Base-by-base conservation (phyloP, 2,113 vertebrate species). In the Emydocephalus ijimae region DNA sequence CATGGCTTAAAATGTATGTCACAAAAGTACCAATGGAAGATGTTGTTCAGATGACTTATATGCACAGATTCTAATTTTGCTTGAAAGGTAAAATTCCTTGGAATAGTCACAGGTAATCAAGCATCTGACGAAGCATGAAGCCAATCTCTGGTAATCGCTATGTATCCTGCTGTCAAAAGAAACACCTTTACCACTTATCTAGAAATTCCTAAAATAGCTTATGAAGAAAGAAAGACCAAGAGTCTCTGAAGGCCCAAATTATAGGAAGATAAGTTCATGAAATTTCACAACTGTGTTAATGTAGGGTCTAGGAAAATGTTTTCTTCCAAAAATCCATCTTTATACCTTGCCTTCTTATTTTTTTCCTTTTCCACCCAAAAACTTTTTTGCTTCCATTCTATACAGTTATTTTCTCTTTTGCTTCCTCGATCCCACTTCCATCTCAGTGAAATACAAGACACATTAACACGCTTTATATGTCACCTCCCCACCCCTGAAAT, bases 31-130 rank as follows among this genome's bases (percentile, higher is more conserved):
- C 21, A 54, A 85, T 89, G 14, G 88, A 85, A 52, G 50, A 45
- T 18, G 43, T 61, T 69, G 91, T 39, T 39, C 45, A 88, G 61
- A 50, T 92, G 91, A 92, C 29, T 92, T 88, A 52, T 48, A 57
- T 87, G 34, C 74, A 85, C 21, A 24, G 48, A 89, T 92, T 87
- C 92, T 92, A 90, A 89, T 92, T 90, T 86, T 92, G 55, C 69
- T 56, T 90, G 88, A 56, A 90, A 81, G 92, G 74, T 55, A 85
- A 45, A 92, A 85, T 90, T 92, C 55, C 54, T 55, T 89, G 29
- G 20, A 90, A 92, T 59, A 61, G 69, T 85, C 88, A 92, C 69
- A 92, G 92, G 55, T 92, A 56, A 92, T 92, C 88, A 85, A 92
- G 55, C n/a, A 59, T 92, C 88, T 92, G 88, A 92, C 50, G 5